Evolutionary conservation across 2,113 vertebrate genomes (phyloP), one percentile per base, ranked within the genome.

Genomic region (Cebidichthys violaceus): DNA sequence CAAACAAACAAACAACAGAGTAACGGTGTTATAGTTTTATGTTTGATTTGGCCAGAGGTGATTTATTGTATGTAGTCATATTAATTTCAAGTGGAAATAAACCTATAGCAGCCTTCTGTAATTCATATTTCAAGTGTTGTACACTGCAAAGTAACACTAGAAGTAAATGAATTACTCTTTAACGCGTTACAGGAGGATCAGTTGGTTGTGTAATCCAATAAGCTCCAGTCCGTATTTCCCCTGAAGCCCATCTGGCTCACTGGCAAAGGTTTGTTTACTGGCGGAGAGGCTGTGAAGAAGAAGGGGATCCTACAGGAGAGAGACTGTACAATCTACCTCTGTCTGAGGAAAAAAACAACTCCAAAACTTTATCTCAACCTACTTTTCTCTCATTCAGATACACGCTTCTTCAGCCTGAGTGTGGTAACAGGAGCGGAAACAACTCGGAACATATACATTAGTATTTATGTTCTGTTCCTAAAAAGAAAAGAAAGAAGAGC

Each of bases 251-350:
- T 88, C 85, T 91, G 92, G 95, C 95, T 97, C 95, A 87, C 94
- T 94, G 94, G 93, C 95, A 95, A 45, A 93, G 88, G 94, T 94
- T 95, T 97, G 96, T 97, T 97, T 96, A 96, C 96, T 93, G 96
- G 95, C 94, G 88, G 77, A 88, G 89, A 87, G 89, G 85, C 88
- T 92, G 86, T 66, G 86, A 86, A 91, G 88, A 90, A 87, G 59
- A 54, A 11, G 13, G 90, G 90, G 93, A 92, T 92, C 94, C 89
- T 86, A 45, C 89, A 85, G 87, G 92, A 90, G 83, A 7, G 57
- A 60, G n/a, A 27, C 88, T 90, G 55, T 67, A 76, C 88, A 72
- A 89, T 77, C 90, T 94, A 92, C 90, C 89, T 92, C 92, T 92
- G 75, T 84, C 14, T 33, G 24, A 0, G 31, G 8, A 14, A 55